A percentile compares a stretch with the other conserved stretches of the same genome.
Evolutionary conservation across 2,797 vertebrate genomes (phyloP).

Genomic region (Apogon hyalosoma): DNA sequence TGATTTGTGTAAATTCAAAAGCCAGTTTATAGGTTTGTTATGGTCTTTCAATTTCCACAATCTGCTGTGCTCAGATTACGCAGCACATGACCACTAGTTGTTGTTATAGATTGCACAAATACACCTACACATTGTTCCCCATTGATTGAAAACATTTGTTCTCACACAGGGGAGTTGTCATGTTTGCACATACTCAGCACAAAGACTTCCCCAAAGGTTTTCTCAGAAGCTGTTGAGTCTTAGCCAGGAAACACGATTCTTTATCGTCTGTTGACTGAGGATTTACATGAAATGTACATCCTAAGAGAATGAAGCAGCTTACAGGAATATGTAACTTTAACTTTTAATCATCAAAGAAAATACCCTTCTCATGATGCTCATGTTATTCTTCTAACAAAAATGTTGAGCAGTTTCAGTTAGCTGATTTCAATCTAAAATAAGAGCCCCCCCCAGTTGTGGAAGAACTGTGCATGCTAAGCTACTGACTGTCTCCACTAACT

Average conservation of each 20-base stretch:
- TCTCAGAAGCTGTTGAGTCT: conserved; percentile 54
- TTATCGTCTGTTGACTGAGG: background rate
- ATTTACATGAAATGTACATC: too few species aligned
- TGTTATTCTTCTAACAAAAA: too few species aligned
- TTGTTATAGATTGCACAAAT: conserved; percentile 21
- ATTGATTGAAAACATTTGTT: conserved; percentile 51
- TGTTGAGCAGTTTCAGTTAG: too few species aligned
- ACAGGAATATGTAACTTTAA: too few species aligned
- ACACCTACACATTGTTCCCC: conserved; percentile 38
- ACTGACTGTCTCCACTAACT: too few species aligned
- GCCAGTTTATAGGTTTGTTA: conserved; percentile 11
- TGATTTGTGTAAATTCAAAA: conserved; percentile 36
- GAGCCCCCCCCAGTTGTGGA: too few species aligned
- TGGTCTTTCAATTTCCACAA: conserved; percentile 15
- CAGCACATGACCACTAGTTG: conserved; percentile 22
- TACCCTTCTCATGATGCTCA: too few species aligned
- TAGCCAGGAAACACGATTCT: conserved; percentile 21
- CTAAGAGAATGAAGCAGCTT: too few species aligned
- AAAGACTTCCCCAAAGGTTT: conserved; percentile 65
- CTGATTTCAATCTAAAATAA: too few species aligned
- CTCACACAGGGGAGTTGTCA: conserved; percentile 53
- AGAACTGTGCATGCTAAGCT: too few species aligned
- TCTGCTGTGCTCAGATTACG: conserved; percentile 18
- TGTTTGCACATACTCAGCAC: conserved; percentile 63
- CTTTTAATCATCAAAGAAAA: too few species aligned